These are phyloP conservation scores for Drosophila truncata DNA, from an alignment of 1,140 invertebrate species.

Conservation along the genomic window DNA sequence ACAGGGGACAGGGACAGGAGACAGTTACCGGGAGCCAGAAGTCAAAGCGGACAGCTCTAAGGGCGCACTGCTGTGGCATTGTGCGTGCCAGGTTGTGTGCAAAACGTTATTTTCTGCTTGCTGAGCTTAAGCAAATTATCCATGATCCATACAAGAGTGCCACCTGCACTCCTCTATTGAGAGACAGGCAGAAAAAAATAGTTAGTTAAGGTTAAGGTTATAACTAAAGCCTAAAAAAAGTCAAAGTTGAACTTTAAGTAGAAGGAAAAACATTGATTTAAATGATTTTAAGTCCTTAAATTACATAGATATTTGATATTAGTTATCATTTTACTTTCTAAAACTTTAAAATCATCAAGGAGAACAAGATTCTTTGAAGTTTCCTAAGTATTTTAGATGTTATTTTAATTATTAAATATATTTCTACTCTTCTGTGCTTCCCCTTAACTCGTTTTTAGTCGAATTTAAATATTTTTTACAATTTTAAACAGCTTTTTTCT, in stretches of 20 bases:
- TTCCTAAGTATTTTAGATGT: background rate
- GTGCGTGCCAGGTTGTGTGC: conserved; percentile 75
- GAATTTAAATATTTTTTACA: background rate
- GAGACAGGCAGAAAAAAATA: background rate
- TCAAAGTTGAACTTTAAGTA: background rate
- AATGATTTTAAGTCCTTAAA: background rate
- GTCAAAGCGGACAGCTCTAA: conserved; percentile 17
- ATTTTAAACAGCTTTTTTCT: background rate
- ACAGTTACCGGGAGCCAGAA: conserved; percentile 4
- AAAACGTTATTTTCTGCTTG: conserved; percentile 81
- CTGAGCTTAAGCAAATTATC: conserved; percentile 80
- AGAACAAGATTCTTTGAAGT: too few species aligned
- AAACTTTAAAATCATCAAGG: too few species aligned
- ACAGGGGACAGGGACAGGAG: too few species aligned
- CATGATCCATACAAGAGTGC: conserved; percentile 44
- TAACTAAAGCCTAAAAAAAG: background rate
- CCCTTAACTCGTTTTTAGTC: background rate
- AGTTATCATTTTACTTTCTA: too few species aligned
- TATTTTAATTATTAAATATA: background rate
- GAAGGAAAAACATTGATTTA: background rate
- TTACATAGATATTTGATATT: background rate
- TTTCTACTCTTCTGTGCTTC: background rate
- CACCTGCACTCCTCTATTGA: conserved; percentile 27
- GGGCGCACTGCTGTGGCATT: conserved; percentile 42
- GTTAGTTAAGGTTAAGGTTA: background rate